Percentiles rank a stretch among this genome's conserved stretches.
phyloP scores from a whole-genome alignment of 2,888 invertebrate species.

The Troides helena region DNA sequence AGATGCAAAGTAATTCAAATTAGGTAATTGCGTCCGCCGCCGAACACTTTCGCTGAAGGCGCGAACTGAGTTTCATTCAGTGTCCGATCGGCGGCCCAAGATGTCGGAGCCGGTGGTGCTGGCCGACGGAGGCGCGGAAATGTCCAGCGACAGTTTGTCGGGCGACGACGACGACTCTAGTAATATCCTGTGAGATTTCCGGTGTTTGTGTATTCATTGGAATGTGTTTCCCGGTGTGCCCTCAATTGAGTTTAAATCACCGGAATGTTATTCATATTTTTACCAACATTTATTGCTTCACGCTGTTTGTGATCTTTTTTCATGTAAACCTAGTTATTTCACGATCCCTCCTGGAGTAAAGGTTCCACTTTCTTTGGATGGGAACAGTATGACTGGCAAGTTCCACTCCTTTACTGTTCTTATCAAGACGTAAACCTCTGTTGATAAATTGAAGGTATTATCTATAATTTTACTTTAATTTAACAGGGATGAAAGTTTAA shows the following conservation, averaged over 20 bases:
- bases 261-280: no score
- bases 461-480: no score
- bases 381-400: no score
- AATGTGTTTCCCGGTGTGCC: not conserved
- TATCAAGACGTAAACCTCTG: no score
- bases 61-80: conserved; percentile 44
- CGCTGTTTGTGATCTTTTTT: no score
- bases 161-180: conserved; percentile 38
- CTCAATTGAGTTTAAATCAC: not conserved
- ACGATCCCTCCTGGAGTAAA: no score
- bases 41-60: conserved; percentile 46
- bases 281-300: no score
- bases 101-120: conserved; percentile 45
- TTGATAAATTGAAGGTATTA: no score
- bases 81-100: conserved; percentile 43
- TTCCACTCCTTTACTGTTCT: no score
- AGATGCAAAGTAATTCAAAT: conserved; percentile 26
- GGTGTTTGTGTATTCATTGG: conserved; percentile 5
- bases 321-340: no score
- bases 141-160: conserved; percentile 67
- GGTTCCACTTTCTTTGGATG: no score
- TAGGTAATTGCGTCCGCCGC: conserved; percentile 27
- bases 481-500: no score
- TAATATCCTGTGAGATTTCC: conserved; percentile 25
- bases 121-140: conserved; percentile 39